phyloP scores from a whole-genome alignment of 2,113 vertebrate genomes.

The Zootoca vivipara region DNA sequence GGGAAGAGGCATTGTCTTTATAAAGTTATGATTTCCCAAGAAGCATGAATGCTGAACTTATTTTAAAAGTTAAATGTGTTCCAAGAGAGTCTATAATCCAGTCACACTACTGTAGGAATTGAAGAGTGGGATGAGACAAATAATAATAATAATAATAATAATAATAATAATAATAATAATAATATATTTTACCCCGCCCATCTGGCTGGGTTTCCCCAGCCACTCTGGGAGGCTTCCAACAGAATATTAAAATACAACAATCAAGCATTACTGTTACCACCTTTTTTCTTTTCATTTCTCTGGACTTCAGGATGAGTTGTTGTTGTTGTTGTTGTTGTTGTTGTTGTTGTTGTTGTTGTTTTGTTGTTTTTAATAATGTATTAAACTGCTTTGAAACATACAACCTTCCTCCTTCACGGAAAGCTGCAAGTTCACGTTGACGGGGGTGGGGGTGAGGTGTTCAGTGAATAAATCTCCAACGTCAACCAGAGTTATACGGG shows the following conservation, averaged over 20 bases:
- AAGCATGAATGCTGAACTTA: background rate
- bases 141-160: too few relatives aligned
- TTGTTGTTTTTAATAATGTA: too few relatives aligned
- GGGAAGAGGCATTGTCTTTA: background rate
- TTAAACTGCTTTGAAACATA: background rate
- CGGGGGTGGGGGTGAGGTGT: too few relatives aligned
- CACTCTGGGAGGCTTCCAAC: too few relatives aligned
- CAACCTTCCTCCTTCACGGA: background rate
- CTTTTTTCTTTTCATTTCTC: background rate
- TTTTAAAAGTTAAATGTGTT: background rate
- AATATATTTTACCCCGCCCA: too few relatives aligned
- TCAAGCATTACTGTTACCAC: background rate
- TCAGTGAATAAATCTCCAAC: background rate
- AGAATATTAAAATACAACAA: too few relatives aligned
- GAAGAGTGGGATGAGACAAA: background rate
- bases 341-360: too few relatives aligned
- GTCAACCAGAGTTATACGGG: background rate
- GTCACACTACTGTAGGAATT: background rate
- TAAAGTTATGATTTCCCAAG: background rate
- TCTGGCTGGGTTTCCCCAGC: too few relatives aligned
- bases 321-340: too few relatives aligned
- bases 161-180: too few relatives aligned
- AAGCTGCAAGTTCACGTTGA: background rate
- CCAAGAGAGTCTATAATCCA: background rate
- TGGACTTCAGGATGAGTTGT: background rate